phyloP scores from a whole-genome alignment of 2,888 invertebrate species.

The Alitta virens region DNA sequence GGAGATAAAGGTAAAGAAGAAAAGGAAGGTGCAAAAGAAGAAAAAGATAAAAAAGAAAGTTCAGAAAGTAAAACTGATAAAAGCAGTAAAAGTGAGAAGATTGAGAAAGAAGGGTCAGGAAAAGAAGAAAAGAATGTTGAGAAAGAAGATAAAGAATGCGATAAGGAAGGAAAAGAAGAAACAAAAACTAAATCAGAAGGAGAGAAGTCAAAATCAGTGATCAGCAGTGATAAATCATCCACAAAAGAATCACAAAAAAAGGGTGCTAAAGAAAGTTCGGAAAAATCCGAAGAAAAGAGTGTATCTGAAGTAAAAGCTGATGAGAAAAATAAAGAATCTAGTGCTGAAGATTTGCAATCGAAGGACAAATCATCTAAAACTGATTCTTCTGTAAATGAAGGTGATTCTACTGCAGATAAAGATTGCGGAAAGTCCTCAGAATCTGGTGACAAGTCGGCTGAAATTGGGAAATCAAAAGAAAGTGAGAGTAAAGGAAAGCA shows the following conservation, averaged over 20 bases:
- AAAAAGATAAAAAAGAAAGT: not conserved
- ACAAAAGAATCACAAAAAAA: not conserved
- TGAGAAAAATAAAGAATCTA: conserved; percentile 13
- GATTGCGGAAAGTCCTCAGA: not conserved
- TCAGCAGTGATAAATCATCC: not conserved
- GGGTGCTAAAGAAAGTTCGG: not conserved
- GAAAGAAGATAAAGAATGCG: not conserved
- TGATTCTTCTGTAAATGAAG: too few species aligned
- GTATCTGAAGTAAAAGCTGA: not conserved
- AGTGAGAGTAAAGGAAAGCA: not conserved
- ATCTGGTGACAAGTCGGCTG: not conserved
- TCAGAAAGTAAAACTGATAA: not conserved
- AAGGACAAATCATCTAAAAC: too few species aligned
- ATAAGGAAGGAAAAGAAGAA: conserved; percentile 4
- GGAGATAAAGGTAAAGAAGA: conserved; percentile 10
- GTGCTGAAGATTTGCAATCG: conserved; percentile 58
- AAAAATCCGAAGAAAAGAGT: not conserved
- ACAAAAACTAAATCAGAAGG: not conserved
- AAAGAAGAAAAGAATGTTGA: not conserved
- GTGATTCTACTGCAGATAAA: too few species aligned
- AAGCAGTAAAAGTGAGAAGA: not conserved
- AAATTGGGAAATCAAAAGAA: not conserved
- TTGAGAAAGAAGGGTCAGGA: not conserved
- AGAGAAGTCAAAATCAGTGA: too few species aligned
- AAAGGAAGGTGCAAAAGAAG: conserved; percentile 2